These are phyloP conservation scores for Drosophila leonis DNA, from an alignment of 2,888 invertebrate genomes.

Conservation along the genomic window DNA sequence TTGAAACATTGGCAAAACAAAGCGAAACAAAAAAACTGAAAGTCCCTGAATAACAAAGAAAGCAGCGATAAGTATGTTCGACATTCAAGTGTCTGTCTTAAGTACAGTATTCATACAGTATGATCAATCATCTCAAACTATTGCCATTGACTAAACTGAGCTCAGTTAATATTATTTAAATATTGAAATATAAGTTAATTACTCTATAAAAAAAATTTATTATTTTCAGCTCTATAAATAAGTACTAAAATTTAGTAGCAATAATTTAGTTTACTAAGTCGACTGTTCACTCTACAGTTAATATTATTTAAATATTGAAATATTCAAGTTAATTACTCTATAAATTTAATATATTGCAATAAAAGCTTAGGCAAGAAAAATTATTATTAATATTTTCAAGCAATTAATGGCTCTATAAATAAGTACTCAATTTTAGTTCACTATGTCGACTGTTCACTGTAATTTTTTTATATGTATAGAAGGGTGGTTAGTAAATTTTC, in stretches of 20 bases:
- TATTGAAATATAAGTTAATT: neutral
- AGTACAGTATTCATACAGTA: neutral
- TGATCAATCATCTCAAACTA: neutral
- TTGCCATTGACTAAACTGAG: neutral
- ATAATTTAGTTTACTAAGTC: too few relatives aligned
- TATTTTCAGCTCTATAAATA: too few relatives aligned
- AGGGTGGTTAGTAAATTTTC: neutral
- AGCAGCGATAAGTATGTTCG: neutral
- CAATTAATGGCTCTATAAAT: neutral
- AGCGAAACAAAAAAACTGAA: slow-evolving; percentile 6
- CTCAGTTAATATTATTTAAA: neutral
- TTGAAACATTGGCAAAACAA: slow-evolving; percentile 12
- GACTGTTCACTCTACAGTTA: too few relatives aligned
- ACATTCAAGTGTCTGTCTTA: neutral
- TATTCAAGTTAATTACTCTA: neutral
- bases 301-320: neutral
- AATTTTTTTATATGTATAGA: neutral
- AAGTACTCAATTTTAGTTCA: neutral
- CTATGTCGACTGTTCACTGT: neutral
- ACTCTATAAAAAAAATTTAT: neutral
- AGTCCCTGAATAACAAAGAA: slow-evolving; percentile 1
- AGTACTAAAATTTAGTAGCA: too few relatives aligned
- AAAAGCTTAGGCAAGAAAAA: neutral
- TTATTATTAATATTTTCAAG: neutral
- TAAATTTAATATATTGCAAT: neutral